phyloP scores from a whole-genome alignment of 2,797 vertebrate genomes.

The Macrochelys suwanniensis region DNA sequence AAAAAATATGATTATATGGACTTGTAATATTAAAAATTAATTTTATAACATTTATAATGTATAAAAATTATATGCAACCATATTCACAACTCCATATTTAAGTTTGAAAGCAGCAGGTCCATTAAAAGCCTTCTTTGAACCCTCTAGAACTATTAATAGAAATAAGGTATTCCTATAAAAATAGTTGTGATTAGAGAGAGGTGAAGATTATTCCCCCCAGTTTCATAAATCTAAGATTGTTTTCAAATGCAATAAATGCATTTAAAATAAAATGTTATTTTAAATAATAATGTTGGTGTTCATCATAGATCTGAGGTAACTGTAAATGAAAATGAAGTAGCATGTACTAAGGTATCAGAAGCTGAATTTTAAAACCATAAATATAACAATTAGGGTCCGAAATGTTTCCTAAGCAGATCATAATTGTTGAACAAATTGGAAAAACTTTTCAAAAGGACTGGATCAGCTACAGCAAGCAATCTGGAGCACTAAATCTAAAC shows the following conservation, averaged over 20 bases:
- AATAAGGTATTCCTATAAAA: not conserved
- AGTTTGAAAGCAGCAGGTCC: not conserved
- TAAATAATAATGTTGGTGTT: not conserved
- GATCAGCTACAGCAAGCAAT: not conserved
- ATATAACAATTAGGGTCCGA: not conserved
- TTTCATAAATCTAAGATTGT: not conserved
- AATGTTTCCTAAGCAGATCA: not conserved
- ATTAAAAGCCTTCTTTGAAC: not conserved
- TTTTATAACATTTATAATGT: not conserved
- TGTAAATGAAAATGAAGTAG: not conserved
- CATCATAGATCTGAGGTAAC: not conserved
- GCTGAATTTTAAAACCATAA: not conserved
- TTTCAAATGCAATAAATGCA: not conserved
- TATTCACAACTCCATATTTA: not conserved
- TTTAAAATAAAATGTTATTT: not conserved
- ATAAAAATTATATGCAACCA: not conserved
- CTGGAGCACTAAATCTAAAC: not conserved
- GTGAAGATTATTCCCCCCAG: not conserved
- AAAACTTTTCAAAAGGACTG: not conserved
- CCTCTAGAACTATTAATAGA: not conserved
- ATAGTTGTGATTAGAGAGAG: not conserved
- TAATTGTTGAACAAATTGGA: not conserved
- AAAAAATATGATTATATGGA: not conserved
- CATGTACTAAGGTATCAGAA: not conserved
- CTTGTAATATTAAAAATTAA: not conserved